Base-by-base conservation (phyloP, 2,113 vertebrate species). In the Ploceus nigricollis region DNA sequence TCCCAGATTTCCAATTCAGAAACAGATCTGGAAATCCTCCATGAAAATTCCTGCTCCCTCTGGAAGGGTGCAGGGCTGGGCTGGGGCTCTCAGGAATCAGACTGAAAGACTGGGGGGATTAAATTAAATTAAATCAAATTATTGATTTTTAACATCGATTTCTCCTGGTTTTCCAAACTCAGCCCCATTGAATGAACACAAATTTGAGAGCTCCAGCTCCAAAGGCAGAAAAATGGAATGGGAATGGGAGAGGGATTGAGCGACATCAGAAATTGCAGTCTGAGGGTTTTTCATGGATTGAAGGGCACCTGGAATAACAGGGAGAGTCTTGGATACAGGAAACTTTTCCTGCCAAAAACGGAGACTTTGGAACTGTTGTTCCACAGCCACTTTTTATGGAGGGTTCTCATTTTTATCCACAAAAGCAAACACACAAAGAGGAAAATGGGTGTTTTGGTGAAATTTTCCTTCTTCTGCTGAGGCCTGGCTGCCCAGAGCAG, bases 351-450 rank as follows among this genome's bases (percentile, higher is more conserved):
- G 37, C 37, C 37, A 50, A 53, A 76, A 86, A 33, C 11, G 25
- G 4, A 13, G 33, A 35, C 42, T 69, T 90, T 6, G 37, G 78
- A 90, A 28, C n/a, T 53, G 42, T 11, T 0, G 0, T 69, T 58
- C n/a, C 58, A 7, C 7, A 4, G 25, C 4, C 19, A 9, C 9
- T 45, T 86, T n/a, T 35, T 11, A 15, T 1, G 13, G 33, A 64
- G 6, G 6, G 4, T 60, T 88, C 71, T 39, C 7, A 3, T 28
- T 93, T 45, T 22, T 68, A 7, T 25, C 22, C 31, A 16, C 11
- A 25, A 58, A 78, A 12, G 15, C 30, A 28, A 85, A 37, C 7
- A 13, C 15, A 54, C 9, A 2, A 23, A 40, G 20, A 66, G 23
- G 19, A 28, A 64, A 90, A 65, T 3, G 3, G 25, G 13, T 6